Percentiles rank a stretch among this genome's conserved stretches.
Evolutionary conservation across 2,113 vertebrate species (phyloP).

Genomic region (Tetrax tetrax): DNA sequence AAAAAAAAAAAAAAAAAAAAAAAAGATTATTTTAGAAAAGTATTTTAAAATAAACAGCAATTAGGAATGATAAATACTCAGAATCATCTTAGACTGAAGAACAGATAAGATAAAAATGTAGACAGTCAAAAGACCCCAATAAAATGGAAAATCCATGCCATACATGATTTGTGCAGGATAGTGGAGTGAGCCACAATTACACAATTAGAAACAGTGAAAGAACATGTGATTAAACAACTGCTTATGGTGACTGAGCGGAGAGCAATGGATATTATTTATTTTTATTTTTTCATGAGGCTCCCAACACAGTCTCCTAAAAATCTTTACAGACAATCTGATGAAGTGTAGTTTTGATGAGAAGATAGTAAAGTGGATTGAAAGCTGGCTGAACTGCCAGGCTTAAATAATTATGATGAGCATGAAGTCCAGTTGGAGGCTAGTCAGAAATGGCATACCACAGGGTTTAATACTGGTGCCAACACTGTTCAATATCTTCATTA

Average conservation of each 20-base stretch:
- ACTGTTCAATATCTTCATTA: neutral
- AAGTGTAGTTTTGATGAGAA: neutral
- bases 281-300: neutral
- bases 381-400: neutral
- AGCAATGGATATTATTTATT: neutral
- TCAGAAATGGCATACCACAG: neutral
- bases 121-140: neutral
- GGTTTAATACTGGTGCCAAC: neutral
- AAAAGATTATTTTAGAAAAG: neutral
- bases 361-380: neutral
- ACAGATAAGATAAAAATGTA: neutral
- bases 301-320: neutral
- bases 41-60: neutral
- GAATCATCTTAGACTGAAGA: neutral
- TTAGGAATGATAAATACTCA: neutral
- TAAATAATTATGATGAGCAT: neutral
- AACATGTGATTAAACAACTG: neutral
- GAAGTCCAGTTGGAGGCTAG: neutral
- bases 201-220: neutral
- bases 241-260: neutral
- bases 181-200: neutral
- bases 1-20: neutral
- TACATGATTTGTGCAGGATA: fast-evolving
- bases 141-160: neutral
- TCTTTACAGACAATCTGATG: neutral